Evolutionary conservation across 2,113 vertebrate species (phyloP).

Genomic region (Neotoma lepida): DNA sequence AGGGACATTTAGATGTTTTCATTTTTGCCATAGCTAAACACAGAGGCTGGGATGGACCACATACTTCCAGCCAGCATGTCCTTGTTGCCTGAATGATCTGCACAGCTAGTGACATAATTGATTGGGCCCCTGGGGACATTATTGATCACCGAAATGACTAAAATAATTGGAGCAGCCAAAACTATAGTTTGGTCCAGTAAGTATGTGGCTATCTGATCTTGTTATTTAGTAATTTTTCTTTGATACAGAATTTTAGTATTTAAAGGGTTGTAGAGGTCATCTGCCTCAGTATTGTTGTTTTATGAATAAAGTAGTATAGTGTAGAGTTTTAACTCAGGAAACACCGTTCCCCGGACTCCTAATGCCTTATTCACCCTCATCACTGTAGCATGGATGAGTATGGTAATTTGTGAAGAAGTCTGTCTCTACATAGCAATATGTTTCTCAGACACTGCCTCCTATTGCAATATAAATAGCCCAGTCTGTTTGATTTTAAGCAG

Average conservation of each 20-base stretch:
- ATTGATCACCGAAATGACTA: conserved; percentile 38
- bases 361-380: not conserved
- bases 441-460: not conserved
- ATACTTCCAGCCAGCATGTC: not conserved
- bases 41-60: not conserved
- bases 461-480: not conserved
- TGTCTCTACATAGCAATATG: not conserved
- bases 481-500: not conserved
- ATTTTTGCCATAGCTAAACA: not conserved
- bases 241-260: conserved; percentile 36
- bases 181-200: conserved; percentile 15
- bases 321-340: not conserved
- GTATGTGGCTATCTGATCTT: conserved; percentile 19
- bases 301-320: not conserved
- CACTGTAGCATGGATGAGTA: not conserved
- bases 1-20: not conserved
- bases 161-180: conserved; percentile 53
- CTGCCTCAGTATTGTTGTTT: not conserved
- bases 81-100: not conserved
- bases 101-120: not conserved
- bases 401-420: not conserved
- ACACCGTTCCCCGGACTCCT: not conserved
- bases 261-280: not conserved
- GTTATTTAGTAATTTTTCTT: conserved; percentile 27
- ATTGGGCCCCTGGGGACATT: conserved; percentile 24